Percentiles rank a stretch among this genome's conserved stretches.
These are phyloP conservation scores for Bovichtus variegatus DNA, from an alignment of 2,797 vertebrate species.

Conservation along the genomic window DNA sequence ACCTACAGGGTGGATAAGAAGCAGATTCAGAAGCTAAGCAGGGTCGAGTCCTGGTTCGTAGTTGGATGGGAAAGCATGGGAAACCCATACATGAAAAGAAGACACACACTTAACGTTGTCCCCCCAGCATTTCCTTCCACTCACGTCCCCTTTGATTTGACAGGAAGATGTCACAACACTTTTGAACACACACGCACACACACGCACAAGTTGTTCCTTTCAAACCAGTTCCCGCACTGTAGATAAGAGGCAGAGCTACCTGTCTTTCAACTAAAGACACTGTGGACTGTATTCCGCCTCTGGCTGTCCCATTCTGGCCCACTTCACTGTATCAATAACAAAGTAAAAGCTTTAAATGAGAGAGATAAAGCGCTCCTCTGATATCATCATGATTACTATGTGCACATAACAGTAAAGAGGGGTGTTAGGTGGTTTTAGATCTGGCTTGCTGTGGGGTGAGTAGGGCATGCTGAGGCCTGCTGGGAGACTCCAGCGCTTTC, in stretches of 20 bases:
- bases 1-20: not conserved
- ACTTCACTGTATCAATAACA: constrained; percentile 76
- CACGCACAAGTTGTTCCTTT: constrained; percentile 24
- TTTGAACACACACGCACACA: constrained; percentile 14
- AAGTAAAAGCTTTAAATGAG: constrained; percentile 72
- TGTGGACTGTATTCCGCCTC: constrained; percentile 28
- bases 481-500: constrained; percentile 47
- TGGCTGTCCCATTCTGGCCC: constrained; percentile 55
- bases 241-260: constrained; percentile 58
- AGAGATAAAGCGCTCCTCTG: constrained; percentile 73
- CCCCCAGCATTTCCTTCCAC: constrained; percentile 38
- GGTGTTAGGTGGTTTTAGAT: constrained; percentile 63
- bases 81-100: not conserved
- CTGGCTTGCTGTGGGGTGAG: constrained; percentile 58
- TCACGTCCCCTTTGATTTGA: constrained; percentile 57
- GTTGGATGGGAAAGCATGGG: not conserved
- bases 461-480: constrained; percentile 69
- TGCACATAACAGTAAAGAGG: constrained; percentile 60
- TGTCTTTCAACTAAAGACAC: constrained; percentile 55
- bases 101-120: constrained; percentile 21
- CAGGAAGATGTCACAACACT: constrained; percentile 52
- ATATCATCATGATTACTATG: constrained; percentile 73
- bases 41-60: not conserved
- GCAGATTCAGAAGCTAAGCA: not conserved
- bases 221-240: constrained; percentile 31